Conservation (phyloP, 2,113 vertebrate genomes). For the Oreochromis spilurus region DNA sequence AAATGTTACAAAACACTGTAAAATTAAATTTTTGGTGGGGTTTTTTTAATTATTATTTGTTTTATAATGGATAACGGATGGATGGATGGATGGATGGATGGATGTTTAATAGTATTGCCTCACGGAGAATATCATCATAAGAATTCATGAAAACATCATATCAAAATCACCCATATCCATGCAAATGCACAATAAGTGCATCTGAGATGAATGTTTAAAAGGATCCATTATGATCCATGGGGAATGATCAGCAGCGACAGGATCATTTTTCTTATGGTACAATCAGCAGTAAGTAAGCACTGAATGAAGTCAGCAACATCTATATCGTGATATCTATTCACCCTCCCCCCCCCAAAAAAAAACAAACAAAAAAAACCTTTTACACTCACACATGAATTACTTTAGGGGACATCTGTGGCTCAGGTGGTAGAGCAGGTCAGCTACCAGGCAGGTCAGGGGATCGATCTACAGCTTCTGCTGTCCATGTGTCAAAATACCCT, state of each 20-base stretch:
- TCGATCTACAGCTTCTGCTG: not conserved
- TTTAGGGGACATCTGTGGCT: not conserved
- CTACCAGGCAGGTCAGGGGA: not conserved
- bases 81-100: not conserved
- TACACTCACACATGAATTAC: not conserved
- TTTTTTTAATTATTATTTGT: not conserved
- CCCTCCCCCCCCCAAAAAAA: not conserved
- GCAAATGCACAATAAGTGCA: not conserved
- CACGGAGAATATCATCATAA: not conserved
- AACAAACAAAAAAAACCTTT: not conserved
- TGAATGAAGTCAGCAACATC: not conserved
- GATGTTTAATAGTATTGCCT: not conserved
- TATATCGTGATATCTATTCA: not conserved
- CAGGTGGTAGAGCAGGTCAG: not conserved
- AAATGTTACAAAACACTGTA: not conserved
- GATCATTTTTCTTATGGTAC: not conserved
- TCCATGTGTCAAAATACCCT: not conserved
- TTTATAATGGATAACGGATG: not conserved
- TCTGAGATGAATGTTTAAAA: conserved; percentile 2
- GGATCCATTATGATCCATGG: not conserved
- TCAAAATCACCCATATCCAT: not conserved
- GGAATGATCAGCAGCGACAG: not conserved
- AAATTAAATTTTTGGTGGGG: not conserved
- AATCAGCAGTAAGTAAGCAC: not conserved
- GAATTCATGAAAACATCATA: not conserved